These are phyloP conservation scores for Luehdorfia chinensis DNA, from an alignment of 1,140 invertebrate species.

Conservation along the genomic window DNA sequence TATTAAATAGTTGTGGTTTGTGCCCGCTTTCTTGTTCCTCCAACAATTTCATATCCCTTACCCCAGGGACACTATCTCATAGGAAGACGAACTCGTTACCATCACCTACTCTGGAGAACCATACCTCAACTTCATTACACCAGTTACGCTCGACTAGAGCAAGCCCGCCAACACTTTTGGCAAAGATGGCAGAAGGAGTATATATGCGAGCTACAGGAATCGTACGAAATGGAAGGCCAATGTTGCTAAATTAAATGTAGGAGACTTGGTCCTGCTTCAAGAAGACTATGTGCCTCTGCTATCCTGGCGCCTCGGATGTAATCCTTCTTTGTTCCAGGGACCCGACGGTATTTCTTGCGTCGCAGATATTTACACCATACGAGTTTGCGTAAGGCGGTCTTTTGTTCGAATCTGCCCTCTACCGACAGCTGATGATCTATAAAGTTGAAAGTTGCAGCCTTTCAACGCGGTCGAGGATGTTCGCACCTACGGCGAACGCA, in stretches of 20 bases:
- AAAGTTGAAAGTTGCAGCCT: too few relatives aligned
- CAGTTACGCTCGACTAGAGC: conserved; percentile 5
- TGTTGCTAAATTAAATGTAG: not conserved
- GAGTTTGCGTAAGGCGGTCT: too few relatives aligned
- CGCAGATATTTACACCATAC: too few relatives aligned
- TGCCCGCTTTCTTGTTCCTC: not conserved
- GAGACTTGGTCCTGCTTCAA: conserved; percentile 1
- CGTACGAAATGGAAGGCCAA: conserved; percentile 4
- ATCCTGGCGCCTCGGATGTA: not conserved
- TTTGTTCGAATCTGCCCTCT: too few relatives aligned
- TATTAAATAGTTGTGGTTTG: conserved; percentile 9
- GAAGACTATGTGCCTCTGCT: not conserved
- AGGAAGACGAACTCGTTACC: conserved; percentile 1
- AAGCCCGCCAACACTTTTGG: not conserved
- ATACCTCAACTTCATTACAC: not conserved
- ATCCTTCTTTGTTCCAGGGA: not conserved
- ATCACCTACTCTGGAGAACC: not conserved
- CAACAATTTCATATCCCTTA: conserved; percentile 1
- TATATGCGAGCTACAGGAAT: too few relatives aligned
- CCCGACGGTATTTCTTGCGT: too few relatives aligned
- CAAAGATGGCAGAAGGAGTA: not conserved
- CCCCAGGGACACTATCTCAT: conserved; percentile 13
- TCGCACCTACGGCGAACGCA: too few relatives aligned
- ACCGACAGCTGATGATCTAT: too few relatives aligned
- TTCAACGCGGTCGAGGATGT: too few relatives aligned